These are phyloP conservation scores for Chloropsis hardwickii DNA, from an alignment of 2,113 vertebrate species.

Conservation along the genomic window DNA sequence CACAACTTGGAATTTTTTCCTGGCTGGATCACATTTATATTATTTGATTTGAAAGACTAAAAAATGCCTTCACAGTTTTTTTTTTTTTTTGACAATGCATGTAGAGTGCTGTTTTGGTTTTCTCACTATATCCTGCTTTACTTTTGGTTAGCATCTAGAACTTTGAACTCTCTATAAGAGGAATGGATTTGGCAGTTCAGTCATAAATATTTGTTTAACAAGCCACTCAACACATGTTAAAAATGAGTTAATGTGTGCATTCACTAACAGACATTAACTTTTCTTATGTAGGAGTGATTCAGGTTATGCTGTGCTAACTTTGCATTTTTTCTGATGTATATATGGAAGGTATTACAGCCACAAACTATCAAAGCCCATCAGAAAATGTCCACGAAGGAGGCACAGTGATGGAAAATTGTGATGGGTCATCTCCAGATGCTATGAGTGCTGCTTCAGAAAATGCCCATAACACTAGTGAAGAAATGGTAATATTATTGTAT, in stretches of 20 bases:
- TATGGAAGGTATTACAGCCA: constrained; percentile 78
- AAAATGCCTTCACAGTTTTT: background rate
- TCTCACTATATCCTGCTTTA: background rate
- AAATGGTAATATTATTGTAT: constrained; percentile 77
- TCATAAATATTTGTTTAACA: background rate
- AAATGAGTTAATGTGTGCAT: background rate
- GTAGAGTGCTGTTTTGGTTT: background rate
- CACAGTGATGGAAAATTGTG: constrained; percentile 73
- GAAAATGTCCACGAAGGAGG: constrained; percentile 75
- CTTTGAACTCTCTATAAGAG: background rate
- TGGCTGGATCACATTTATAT: background rate
- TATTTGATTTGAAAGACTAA: background rate
- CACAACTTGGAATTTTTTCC: background rate
- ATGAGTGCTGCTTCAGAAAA: constrained; percentile 91
- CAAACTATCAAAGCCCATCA: constrained; percentile 75
- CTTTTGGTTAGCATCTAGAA: background rate
- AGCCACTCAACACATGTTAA: background rate
- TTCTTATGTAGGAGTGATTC: background rate
- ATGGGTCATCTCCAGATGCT: constrained; percentile 86
- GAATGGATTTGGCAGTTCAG: background rate
- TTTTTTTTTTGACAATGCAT: background rate
- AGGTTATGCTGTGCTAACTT: constrained; percentile 11
- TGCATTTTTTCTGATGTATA: constrained; percentile 32
- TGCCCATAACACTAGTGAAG: constrained; percentile 84
- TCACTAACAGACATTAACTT: background rate